phyloP scores from a whole-genome alignment of 2,113 vertebrate genomes.

The Pogonocichla stellata region DNA sequence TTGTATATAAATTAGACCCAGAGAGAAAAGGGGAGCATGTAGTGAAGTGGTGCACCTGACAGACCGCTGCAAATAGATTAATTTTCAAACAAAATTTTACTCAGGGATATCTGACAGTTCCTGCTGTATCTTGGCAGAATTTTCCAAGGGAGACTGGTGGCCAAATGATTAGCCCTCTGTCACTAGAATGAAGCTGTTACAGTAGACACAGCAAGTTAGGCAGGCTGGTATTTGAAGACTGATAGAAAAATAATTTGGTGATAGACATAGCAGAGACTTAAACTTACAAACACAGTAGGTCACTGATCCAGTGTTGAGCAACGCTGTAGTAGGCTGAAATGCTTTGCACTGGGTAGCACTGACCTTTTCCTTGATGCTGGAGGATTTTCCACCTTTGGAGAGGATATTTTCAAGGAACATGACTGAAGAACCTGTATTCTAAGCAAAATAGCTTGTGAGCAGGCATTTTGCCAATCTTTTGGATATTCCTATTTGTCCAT shows the following conservation, averaged over 20 bases:
- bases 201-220: background rate
- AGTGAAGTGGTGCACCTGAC: background rate
- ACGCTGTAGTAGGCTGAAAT: background rate
- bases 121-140: background rate
- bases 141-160: background rate
- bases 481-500: background rate
- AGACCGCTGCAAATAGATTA: background rate
- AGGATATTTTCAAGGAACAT: background rate
- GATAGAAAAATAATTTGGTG: background rate
- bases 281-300: background rate
- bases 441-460: background rate
- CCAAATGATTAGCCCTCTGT: background rate
- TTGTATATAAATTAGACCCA: background rate
- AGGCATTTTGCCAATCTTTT: background rate
- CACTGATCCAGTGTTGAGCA: background rate
- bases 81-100: constrained; percentile 13
- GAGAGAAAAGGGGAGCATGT: background rate
- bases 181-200: background rate
- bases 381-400: background rate
- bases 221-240: background rate
- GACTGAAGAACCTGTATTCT: background rate
- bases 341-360: background rate
- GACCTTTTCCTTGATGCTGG: background rate
- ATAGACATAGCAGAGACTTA: background rate
- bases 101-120: background rate